phyloP scores from a whole-genome alignment of 1,140 invertebrate species.

The Scaptomyza hsui region DNA sequence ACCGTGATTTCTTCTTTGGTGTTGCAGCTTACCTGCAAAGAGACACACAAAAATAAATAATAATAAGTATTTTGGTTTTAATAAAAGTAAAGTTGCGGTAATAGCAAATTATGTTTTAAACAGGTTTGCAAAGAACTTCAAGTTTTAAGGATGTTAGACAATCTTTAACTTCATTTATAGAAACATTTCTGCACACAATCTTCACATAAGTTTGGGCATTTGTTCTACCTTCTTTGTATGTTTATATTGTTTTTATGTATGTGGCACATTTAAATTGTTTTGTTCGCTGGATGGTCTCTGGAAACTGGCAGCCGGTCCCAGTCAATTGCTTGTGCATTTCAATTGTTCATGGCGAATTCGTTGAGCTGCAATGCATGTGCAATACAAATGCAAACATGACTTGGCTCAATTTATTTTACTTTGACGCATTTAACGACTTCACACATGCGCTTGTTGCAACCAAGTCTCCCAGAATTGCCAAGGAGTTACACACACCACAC shows the following conservation, averaged over 20 bases:
- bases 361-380: slow-evolving; percentile 30
- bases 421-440: slow-evolving; percentile 82
- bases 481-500: slow-evolving; percentile 5
- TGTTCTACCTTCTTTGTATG: too few relatives aligned
- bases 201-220: not conserved
- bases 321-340: slow-evolving; percentile 70
- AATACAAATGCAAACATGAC: slow-evolving; percentile 82
- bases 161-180: too few relatives aligned
- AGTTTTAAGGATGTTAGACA: too few relatives aligned
- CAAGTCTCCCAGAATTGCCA: slow-evolving; percentile 15
- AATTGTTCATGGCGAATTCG: slow-evolving; percentile 37
- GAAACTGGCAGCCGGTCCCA: slow-evolving; percentile 14
- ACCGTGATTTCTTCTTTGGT: too few relatives aligned
- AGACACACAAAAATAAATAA: slow-evolving; percentile 24
- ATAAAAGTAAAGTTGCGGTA: too few relatives aligned
- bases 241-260: too few relatives aligned
- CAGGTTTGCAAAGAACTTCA: too few relatives aligned
- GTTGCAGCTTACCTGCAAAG: slow-evolving; percentile 39
- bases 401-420: slow-evolving; percentile 81
- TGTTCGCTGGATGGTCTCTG: not conserved
- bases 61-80: slow-evolving; percentile 29
- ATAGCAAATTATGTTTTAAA: too few relatives aligned
- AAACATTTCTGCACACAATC: too few relatives aligned
- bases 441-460: slow-evolving; percentile 53
- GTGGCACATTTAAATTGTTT: slow-evolving; percentile 15